phyloP scores from a whole-genome alignment of 2,888 invertebrate species.

The Mechanitis messenoides region DNA sequence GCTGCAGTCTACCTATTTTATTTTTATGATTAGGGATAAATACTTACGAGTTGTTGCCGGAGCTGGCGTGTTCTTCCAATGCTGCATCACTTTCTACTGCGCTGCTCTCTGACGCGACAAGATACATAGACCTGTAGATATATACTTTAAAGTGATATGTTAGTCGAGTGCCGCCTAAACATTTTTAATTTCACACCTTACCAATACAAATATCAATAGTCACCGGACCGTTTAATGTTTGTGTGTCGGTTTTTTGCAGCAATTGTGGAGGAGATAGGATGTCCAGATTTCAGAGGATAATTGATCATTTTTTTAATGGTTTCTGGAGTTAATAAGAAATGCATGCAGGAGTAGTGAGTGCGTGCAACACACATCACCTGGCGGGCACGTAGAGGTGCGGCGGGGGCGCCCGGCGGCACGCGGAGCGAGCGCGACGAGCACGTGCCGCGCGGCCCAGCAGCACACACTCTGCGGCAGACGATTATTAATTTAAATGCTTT shows the following conservation, averaged over 20 bases:
- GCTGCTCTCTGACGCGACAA: slow-evolving; percentile 69
- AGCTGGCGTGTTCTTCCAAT: slow-evolving; percentile 56
- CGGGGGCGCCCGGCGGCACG: slow-evolving; percentile 64
- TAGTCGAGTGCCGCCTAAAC: no score
- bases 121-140: slow-evolving; percentile 60
- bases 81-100: slow-evolving; percentile 68
- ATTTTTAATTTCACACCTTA: no score
- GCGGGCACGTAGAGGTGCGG: slow-evolving; percentile 69
- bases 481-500: not conserved
- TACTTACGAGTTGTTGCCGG: slow-evolving; percentile 64
- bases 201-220: no score
- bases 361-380: slow-evolving; percentile 38
- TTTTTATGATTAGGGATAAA: not conserved
- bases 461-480: slow-evolving; percentile 68
- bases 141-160: not conserved
- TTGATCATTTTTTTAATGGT: no score
- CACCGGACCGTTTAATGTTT: no score
- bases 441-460: slow-evolving; percentile 81
- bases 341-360: slow-evolving; percentile 6
- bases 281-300: no score
- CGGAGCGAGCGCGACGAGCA: slow-evolving; percentile 81
- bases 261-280: no score
- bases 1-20: no score
- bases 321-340: no score
- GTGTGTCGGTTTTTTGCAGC: no score